Percentiles rank a stretch among this genome's conserved stretches.
Conservation (phyloP, 2,888 invertebrate genomes). For the Hypercompe scribonia region DNA sequence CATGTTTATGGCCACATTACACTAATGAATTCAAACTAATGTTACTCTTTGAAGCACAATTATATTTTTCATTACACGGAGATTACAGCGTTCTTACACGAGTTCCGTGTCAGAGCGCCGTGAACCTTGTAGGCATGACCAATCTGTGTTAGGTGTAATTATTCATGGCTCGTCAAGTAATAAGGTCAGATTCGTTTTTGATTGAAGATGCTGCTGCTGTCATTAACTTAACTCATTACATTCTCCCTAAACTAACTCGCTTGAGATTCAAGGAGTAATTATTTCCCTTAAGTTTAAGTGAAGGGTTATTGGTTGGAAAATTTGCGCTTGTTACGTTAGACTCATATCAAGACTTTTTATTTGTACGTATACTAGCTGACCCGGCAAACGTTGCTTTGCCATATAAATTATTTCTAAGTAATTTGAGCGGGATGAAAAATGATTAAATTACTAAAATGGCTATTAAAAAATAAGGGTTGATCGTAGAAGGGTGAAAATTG, state of each 20-base stretch:
- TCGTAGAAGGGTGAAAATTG: too few relatives aligned
- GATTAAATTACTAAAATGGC: too few relatives aligned
- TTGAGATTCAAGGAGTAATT: not conserved
- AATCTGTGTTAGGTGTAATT: slow-evolving; percentile 29
- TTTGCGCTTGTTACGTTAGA: not conserved
- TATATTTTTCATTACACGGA: slow-evolving; percentile 26
- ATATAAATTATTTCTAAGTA: too few relatives aligned
- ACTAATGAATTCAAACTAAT: slow-evolving; percentile 25
- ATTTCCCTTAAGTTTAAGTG: slow-evolving; percentile 1
- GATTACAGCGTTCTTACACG: slow-evolving; percentile 21
- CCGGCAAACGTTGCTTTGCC: too few relatives aligned
- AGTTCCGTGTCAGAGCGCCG: slow-evolving; percentile 39
- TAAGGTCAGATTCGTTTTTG: slow-evolving; percentile 23
- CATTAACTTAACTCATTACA: slow-evolving; percentile 20
- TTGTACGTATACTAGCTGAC: too few relatives aligned
- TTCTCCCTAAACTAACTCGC: not conserved
- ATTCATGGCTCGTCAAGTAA: slow-evolving; percentile 34
- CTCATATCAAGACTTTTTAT: not conserved
- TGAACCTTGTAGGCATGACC: slow-evolving; percentile 26
- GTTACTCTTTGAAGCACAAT: slow-evolving; percentile 24
- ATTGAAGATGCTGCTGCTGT: slow-evolving; percentile 24
- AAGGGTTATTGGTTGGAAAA: not conserved
- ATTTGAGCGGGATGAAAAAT: too few relatives aligned
- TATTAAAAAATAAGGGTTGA: too few relatives aligned
- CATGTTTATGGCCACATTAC: slow-evolving; percentile 9